phyloP scores from a whole-genome alignment of 2,113 vertebrate species.

The Syngnathoides biaculeatus region DNA sequence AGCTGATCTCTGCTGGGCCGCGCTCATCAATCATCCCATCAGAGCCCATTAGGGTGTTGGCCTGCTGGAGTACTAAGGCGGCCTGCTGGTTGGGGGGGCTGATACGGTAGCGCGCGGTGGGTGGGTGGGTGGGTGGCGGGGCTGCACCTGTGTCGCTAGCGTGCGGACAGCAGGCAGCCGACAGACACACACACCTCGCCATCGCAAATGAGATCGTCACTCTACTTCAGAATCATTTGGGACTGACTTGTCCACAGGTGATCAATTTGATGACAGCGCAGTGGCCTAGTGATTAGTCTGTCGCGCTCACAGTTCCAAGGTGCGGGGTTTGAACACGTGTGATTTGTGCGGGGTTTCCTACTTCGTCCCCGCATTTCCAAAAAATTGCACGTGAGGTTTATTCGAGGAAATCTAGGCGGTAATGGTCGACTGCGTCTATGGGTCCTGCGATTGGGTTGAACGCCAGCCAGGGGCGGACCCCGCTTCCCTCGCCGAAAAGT shows the following conservation, averaged over 20 bases:
- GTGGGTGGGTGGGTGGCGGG: conserved; percentile 17
- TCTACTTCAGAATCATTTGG: conserved; percentile 2
- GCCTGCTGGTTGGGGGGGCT: conserved; percentile 37
- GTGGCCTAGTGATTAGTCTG: background rate
- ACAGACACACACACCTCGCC: conserved; percentile 23
- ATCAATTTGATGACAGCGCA: background rate
- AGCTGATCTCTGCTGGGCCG: conserved; percentile 65
- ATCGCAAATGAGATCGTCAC: conserved; percentile 27
- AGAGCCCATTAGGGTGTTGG: conserved; percentile 70
- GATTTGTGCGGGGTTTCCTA: no score
- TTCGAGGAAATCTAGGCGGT: no score
- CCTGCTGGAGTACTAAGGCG: conserved; percentile 57
- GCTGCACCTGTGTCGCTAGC: conserved; percentile 58
- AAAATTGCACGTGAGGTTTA: no score
- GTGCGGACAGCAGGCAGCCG: conserved; percentile 37
- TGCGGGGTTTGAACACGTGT: no score
- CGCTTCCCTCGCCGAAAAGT: background rate
- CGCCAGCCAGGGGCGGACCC: background rate
- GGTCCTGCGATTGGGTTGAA: background rate
- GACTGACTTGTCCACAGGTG: background rate
- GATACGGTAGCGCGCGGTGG: no score
- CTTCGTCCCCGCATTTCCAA: no score
- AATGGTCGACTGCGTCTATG: background rate
- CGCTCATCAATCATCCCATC: conserved; percentile 78
- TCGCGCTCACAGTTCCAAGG: background rate